phyloP scores from a whole-genome alignment of 2,888 invertebrate species.

The Drosophila koepferae region DNA sequence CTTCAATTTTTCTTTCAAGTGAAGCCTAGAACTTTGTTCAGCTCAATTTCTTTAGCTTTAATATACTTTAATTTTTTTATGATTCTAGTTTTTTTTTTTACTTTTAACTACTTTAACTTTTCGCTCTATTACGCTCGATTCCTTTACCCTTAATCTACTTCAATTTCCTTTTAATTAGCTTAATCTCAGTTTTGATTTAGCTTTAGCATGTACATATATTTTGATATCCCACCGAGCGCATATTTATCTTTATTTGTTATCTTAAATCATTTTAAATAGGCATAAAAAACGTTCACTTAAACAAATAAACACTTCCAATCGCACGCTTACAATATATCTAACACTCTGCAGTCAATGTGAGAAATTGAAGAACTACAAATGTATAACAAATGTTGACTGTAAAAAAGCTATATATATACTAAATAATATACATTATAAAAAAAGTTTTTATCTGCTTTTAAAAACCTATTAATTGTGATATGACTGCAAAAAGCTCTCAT shows the following conservation, averaged over 20 bases:
- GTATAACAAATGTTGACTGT: not conserved
- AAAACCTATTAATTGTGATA: too few relatives aligned
- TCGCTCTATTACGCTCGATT: too few relatives aligned
- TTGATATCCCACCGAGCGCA: not conserved
- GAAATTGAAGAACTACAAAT: not conserved
- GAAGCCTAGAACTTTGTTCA: too few relatives aligned
- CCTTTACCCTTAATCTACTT: too few relatives aligned
- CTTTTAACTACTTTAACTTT: too few relatives aligned
- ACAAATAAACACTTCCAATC: slow-evolving; percentile 14
- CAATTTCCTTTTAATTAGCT: not conserved
- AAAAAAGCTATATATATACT: not conserved
- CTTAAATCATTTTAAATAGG: slow-evolving; percentile 15
- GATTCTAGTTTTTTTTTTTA: too few relatives aligned
- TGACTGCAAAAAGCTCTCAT: too few relatives aligned
- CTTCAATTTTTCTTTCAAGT: too few relatives aligned
- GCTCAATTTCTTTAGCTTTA: not conserved
- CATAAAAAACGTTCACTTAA: slow-evolving; percentile 6
- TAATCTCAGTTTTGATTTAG: not conserved
- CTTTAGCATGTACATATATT: not conserved
- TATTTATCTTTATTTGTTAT: not conserved
- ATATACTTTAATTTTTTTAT: not conserved
- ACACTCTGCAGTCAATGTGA: not conserved
- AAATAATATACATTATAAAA: not conserved
- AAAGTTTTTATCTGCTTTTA: too few relatives aligned
- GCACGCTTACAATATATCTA: not conserved